Evolutionary conservation across 2,888 invertebrate genomes (phyloP).

Genomic region (Pantelozetes paolii): DNA sequence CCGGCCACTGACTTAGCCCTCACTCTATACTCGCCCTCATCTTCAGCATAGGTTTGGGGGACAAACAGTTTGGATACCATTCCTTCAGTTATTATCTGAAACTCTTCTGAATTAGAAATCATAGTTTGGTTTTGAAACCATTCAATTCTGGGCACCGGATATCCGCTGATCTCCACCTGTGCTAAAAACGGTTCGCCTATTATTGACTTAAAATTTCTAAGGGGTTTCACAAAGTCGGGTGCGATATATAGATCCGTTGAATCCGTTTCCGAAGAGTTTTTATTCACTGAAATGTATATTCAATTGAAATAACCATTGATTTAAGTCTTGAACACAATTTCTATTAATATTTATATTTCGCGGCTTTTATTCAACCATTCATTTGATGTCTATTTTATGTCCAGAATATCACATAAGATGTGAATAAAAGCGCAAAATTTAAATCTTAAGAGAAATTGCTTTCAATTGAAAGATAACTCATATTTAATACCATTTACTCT

Average conservation of each 20-base stretch:
- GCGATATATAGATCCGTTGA: slow-evolving; percentile 44
- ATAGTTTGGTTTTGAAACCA: slow-evolving; percentile 65
- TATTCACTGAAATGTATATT: slow-evolving; percentile 26
- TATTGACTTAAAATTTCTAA: slow-evolving; percentile 39
- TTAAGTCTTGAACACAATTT: no score
- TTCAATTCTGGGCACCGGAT: slow-evolving; percentile 46
- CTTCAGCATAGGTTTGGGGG: slow-evolving; percentile 65
- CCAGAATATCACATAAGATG: no score
- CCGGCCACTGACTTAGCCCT: slow-evolving; percentile 85
- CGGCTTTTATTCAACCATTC: no score
- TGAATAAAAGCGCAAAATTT: no score
- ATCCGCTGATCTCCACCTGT: slow-evolving; percentile 48
- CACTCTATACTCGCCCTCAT: slow-evolving; percentile 73
- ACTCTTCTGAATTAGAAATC: slow-evolving; percentile 62
- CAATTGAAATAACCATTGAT: no score
- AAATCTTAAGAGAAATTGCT: no score
- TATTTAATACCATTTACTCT: slow-evolving; percentile 47
- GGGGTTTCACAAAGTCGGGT: slow-evolving; percentile 46
- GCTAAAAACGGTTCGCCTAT: slow-evolving; percentile 47
- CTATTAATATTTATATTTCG: no score
- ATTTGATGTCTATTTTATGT: no score
- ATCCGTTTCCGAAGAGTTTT: slow-evolving; percentile 46
- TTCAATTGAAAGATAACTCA: no score
- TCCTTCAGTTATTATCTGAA: slow-evolving; percentile 67
- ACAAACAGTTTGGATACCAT: slow-evolving; percentile 76